Evolutionary conservation across 1,140 invertebrate species (phyloP).

Genomic region (Brachionus rubens): DNA sequence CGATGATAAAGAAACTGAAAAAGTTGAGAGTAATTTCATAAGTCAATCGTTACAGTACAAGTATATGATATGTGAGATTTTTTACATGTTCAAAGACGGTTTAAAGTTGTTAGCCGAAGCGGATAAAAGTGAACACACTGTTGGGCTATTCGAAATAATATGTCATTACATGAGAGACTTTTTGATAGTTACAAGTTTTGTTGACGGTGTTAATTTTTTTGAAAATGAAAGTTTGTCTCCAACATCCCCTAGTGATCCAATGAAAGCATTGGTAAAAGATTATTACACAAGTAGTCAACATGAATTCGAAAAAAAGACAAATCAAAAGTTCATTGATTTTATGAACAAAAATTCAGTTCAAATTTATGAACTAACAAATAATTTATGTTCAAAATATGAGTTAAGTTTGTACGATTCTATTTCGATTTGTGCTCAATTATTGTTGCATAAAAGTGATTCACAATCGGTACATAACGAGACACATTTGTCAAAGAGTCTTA

Average conservation of each 20-base stretch:
- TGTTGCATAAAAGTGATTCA: not conserved
- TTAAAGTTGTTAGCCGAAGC: too few species aligned
- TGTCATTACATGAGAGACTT: too few species aligned
- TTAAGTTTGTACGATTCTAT: not conserved
- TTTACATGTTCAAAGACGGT: too few species aligned
- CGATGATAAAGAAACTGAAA: not conserved
- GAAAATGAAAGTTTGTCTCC: not conserved
- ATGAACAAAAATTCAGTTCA: not conserved
- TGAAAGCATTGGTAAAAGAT: not conserved
- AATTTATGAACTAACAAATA: not conserved
- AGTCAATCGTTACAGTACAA: not conserved
- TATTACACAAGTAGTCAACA: not conserved
- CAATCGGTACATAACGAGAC: not conserved
- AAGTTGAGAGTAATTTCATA: not conserved
- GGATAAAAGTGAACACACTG: too few species aligned
- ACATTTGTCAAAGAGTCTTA: not conserved
- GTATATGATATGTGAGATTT: not conserved
- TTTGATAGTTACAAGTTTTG: too few species aligned
- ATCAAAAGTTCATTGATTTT: slow-evolving; percentile 17
- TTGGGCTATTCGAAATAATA: too few species aligned
- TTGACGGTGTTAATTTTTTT: not conserved
- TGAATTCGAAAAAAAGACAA: not conserved
- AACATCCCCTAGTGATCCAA: not conserved
- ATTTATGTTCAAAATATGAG: not conserved
- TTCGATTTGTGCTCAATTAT: not conserved